Evolutionary conservation across 2,113 vertebrate species (phyloP), one percentile per base, ranked within the genome.

Genomic region (Lontra canadensis): DNA sequence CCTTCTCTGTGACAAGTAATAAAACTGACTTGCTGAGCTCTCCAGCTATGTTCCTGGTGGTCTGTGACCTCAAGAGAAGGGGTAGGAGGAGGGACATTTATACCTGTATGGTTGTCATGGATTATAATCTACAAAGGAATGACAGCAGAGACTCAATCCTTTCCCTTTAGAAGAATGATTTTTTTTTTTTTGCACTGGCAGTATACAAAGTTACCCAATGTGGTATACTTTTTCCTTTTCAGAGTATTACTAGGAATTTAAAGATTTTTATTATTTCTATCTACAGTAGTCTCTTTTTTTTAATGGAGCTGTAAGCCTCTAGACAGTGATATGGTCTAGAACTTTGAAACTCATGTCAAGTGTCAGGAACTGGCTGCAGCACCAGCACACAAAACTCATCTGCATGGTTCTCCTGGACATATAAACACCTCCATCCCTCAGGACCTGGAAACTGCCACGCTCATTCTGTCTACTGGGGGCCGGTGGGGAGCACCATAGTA

Each of bases 331-430:
- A 73, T 98, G 98, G 97, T 99, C 99, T 20, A 99, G 98, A 71
- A 99, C 99, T 76, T 99, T 99, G 98, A 99, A 99, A 95, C 99
- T 99, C 0, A 99, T 99, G 97, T 99, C 99, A 93, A 99, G 98
- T 63, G 99, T 99, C 29, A 99, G 99, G 31, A 99, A 99, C 96
- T 99, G 99, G 90, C 99, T 99, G 98, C 99, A 99, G 65, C 99
- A 98, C 98, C 99, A 99, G 97, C 99, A 99, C 95, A 99, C 99
- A 63, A 99, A 99, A 98, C 99, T 99, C 59, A 99, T 99, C 97
- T 99, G 99, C 99, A 99, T 98, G 55, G 99, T 99, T 90, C 99
- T 99, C 93, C 98, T 99, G 59, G 99, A 99, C 31, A 98, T 98
- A 99, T 99, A 59, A 98, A 99, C 52, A 98, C 99, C 99, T 99